Evolutionary conservation across 2,113 vertebrate genomes (phyloP).

Genomic region (Lycocorax pyrrhopterus): DNA sequence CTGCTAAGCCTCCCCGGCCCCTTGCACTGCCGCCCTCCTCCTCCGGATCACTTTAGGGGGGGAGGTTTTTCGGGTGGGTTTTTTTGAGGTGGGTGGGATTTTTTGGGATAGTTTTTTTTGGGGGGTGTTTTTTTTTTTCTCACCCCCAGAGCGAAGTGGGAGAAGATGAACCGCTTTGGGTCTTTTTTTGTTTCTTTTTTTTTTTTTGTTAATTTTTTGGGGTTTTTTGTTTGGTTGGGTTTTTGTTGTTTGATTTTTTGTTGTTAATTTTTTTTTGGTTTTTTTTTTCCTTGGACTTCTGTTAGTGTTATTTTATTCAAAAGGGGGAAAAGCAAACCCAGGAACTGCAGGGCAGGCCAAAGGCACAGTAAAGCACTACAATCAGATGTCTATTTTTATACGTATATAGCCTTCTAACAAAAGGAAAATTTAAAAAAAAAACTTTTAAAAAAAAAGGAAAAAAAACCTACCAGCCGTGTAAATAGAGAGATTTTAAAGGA

Average conservation of each 20-base stretch:
- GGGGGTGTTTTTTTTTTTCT: neutral
- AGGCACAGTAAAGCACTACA: conserved; percentile 79
- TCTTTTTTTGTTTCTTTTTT: neutral
- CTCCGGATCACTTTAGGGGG: neutral
- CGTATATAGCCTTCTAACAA: conserved; percentile 91
- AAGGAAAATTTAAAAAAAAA: conserved; percentile 67
- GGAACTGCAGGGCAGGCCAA: conserved; percentile 74
- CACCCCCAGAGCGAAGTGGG: neutral
- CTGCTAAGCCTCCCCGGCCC: conserved; percentile 78
- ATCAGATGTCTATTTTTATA: conserved; percentile 93
- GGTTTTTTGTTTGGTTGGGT: neutral
- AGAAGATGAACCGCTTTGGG: neutral
- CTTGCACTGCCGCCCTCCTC: conserved; percentile 75
- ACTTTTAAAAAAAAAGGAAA: neutral
- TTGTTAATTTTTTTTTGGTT: neutral
- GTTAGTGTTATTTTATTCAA: conserved; percentile 73
- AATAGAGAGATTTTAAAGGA: conserved; percentile 84
- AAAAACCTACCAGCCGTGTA: conserved; percentile 79
- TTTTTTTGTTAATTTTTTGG: neutral
- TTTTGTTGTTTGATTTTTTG: neutral
- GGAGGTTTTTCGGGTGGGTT: neutral
- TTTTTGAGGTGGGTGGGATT: neutral
- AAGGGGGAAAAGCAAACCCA: conserved; percentile 22
- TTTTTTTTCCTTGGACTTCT: conserved; percentile 10
- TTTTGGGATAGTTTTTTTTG: neutral